Evolutionary conservation across 2,888 invertebrate species (phyloP).

Genomic region (Hartigia nigra): DNA sequence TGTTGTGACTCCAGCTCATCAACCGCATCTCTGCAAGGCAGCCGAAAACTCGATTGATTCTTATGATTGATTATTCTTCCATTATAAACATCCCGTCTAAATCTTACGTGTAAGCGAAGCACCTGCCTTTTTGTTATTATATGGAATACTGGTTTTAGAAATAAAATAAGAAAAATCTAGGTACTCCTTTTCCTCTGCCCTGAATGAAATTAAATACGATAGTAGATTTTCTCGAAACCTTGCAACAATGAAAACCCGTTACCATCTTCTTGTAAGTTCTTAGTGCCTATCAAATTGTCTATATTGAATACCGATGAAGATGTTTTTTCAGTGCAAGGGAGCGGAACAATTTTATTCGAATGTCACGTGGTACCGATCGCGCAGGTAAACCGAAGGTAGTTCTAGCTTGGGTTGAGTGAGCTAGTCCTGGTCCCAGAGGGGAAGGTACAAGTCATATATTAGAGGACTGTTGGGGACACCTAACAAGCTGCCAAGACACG

Average conservation of each 20-base stretch:
- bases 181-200: background rate
- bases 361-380: slow-evolving; percentile 19
- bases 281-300: background rate
- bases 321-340: background rate
- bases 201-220: background rate
- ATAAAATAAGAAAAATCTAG: background rate
- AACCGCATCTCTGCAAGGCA: slow-evolving; percentile 29
- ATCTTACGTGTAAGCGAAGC: background rate
- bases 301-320: slow-evolving; percentile 2
- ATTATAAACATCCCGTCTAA: background rate
- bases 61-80: slow-evolving; percentile 20
- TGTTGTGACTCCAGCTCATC: slow-evolving; percentile 54
- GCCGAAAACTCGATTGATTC: slow-evolving; percentile 18
- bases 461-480: slow-evolving; percentile 61
- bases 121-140: background rate
- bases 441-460: slow-evolving; percentile 60
- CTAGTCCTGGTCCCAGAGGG: slow-evolving; percentile 30
- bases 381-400: slow-evolving; percentile 38
- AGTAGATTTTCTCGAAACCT: background rate
- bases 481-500: slow-evolving; percentile 62
- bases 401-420: slow-evolving; percentile 10
- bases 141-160: background rate
- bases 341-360: slow-evolving; percentile 37
- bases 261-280: background rate
- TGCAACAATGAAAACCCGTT: background rate